Evolutionary conservation across 2,888 invertebrate genomes (phyloP).

Genomic region (Drosophila mayaguana): DNA sequence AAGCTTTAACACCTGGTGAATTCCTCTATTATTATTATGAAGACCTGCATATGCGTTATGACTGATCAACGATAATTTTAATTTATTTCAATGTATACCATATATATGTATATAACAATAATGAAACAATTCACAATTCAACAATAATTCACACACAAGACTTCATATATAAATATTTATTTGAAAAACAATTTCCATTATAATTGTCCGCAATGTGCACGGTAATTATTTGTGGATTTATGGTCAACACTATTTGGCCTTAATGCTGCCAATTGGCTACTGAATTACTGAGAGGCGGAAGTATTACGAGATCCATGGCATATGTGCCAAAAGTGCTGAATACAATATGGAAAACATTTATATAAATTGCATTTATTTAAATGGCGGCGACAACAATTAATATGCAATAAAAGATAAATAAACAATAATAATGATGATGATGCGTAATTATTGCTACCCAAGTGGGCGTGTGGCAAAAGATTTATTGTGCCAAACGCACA

Average conservation of each 20-base stretch:
- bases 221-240: constrained; percentile 23
- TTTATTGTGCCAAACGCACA: constrained; percentile 44
- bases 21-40: too few relatives aligned
- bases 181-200: background rate
- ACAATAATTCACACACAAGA: background rate
- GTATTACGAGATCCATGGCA: constrained; percentile 48
- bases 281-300: constrained; percentile 63
- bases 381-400: constrained; percentile 61
- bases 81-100: background rate
- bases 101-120: background rate
- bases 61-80: background rate
- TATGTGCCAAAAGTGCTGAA: constrained; percentile 41
- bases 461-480: constrained; percentile 44
- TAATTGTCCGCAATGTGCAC: background rate
- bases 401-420: constrained; percentile 75
- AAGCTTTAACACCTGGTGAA: too few relatives aligned
- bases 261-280: constrained; percentile 58
- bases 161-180: background rate
- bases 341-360: constrained; percentile 52
- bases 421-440: constrained; percentile 57
- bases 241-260: constrained; percentile 56
- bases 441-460: constrained; percentile 58
- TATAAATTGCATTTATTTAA: constrained; percentile 58
- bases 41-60: too few relatives aligned
- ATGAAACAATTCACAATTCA: background rate